These are phyloP conservation scores for Copidosoma floridanum DNA, from an alignment of 1,140 invertebrate species.

Conservation along the genomic window DNA sequence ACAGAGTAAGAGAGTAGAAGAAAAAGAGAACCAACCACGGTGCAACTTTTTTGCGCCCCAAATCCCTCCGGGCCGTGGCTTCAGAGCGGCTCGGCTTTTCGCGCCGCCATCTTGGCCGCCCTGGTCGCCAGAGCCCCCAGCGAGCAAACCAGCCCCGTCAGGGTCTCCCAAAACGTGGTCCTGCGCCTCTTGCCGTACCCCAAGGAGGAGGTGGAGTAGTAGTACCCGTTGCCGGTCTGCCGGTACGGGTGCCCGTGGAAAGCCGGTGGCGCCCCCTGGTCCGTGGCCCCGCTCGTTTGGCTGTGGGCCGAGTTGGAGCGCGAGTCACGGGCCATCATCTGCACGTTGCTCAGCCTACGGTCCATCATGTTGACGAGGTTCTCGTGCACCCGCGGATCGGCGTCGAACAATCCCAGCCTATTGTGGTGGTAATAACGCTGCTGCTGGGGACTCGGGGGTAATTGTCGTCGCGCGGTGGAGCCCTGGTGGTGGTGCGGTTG, in stretches of 20 bases:
- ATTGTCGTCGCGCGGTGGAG: slow-evolving; percentile 17
- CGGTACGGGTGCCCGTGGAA: not conserved
- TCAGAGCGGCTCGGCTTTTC: slow-evolving; percentile 44
- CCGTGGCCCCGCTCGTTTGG: not conserved
- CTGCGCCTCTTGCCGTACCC: slow-evolving; percentile 29
- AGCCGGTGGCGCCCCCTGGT: not conserved
- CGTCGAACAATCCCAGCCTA: slow-evolving; percentile 15
- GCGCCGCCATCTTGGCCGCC: slow-evolving; percentile 51
- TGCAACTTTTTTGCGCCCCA: no score
- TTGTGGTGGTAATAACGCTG: not conserved
- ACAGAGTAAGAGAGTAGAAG: no score
- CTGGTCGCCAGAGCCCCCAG: slow-evolving; percentile 51
- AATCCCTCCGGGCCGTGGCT: no score
- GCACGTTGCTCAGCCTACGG: slow-evolving; percentile 47
- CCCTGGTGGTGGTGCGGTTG: slow-evolving; percentile 11
- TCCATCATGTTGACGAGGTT: slow-evolving; percentile 48
- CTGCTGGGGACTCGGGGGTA: slow-evolving; percentile 16
- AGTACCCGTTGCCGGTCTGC: not conserved
- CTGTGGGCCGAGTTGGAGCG: slow-evolving; percentile 27
- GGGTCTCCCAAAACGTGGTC: slow-evolving; percentile 50
- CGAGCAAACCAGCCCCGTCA: slow-evolving; percentile 54
- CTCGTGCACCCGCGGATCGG: slow-evolving; percentile 42
- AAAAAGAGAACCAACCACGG: no score
- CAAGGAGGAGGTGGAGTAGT: no score
- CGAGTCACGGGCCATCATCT: slow-evolving; percentile 26